These are phyloP conservation scores for Gastrophryne carolinensis DNA, from an alignment of 2,797 vertebrate species.

Conservation along the genomic window DNA sequence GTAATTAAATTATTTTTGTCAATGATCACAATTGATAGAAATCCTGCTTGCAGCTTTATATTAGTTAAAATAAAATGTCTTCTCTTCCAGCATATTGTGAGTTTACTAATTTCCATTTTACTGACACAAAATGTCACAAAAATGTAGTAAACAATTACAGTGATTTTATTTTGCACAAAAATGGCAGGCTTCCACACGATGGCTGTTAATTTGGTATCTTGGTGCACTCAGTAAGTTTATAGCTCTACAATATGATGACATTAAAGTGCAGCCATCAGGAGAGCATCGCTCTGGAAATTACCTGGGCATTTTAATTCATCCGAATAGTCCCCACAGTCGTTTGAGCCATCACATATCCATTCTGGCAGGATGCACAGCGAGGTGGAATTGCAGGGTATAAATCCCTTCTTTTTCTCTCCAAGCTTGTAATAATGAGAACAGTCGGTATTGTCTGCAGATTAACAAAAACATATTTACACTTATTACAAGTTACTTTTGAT, in stretches of 20 bases:
- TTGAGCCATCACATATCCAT: slow-evolving; percentile 92
- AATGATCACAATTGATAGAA: too few relatives aligned
- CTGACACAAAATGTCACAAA: not conserved
- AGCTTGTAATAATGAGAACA: slow-evolving; percentile 92
- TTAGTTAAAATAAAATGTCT: not conserved
- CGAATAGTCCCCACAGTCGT: slow-evolving; percentile 93
- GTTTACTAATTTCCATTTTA: not conserved
- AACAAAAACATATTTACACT: not conserved
- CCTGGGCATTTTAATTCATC: slow-evolving; percentile 90
- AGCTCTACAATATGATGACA: not conserved
- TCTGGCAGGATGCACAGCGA: slow-evolving; percentile 87
- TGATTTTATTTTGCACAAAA: not conserved
- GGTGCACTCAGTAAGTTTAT: slow-evolving; percentile 9
- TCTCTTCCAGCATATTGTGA: not conserved
- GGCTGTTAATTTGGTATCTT: slow-evolving; percentile 1
- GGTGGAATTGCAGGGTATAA: slow-evolving; percentile 92
- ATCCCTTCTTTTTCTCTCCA: slow-evolving; percentile 86
- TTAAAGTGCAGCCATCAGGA: not conserved
- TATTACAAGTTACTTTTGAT: too few relatives aligned
- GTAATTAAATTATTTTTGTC: too few relatives aligned
- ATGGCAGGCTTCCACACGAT: not conserved
- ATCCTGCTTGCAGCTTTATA: too few relatives aligned
- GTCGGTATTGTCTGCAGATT: slow-evolving; percentile 81
- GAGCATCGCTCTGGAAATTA: slow-evolving; percentile 57
- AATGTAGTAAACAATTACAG: not conserved